Evolutionary conservation across 2,113 vertebrate species (phyloP), one percentile per base, ranked within the genome.

Genomic region (Podilymbus podiceps): DNA sequence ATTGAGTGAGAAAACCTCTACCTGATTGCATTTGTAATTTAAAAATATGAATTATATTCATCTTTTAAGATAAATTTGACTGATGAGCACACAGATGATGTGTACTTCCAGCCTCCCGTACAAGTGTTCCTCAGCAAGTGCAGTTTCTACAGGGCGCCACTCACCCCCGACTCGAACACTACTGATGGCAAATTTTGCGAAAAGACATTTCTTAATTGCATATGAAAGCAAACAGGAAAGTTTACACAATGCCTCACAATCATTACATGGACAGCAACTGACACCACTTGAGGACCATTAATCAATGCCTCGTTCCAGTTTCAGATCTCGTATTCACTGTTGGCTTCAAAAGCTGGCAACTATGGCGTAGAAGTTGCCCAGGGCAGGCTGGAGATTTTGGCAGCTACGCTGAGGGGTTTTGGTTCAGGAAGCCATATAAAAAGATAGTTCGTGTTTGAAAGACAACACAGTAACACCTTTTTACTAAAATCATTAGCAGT

Each of bases 341-440:
- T 44, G 12, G 47, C 75, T 94, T 89, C 35, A 81, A 87, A 93
- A 90, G 60, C 47, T 59, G 73, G 18, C 73, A 96, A 58, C 53
- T 75, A 42, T 6, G 62, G 85, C 19, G 27, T 6, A 55, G n/a
- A 52, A 58, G 44, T 56, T 84, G 64, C 42, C 49, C 53, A 56
- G 31, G 53, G 42, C 62, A 92, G 58, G 40, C 49, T 64, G 40
- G 38, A 85, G 73, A 80, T 78, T 90, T 66, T 91, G 75, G 58
- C 75, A 91, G 79, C 49, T 71, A 21, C 66, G 8, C 17, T 46
- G 11, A 69, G 14, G 30, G 35, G 49, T 56, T 96, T 86, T 76
- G n/a, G 38, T 79, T 95, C 50, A 77, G 93, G n/a, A 86, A 89
- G 46, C 47, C 77, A 79, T 4, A 84, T 31, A 35, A 90, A 74